Evolutionary conservation across 2,797 vertebrate species (phyloP), one percentile per base, ranked within the genome.

Genomic region (Danio choprae): DNA sequence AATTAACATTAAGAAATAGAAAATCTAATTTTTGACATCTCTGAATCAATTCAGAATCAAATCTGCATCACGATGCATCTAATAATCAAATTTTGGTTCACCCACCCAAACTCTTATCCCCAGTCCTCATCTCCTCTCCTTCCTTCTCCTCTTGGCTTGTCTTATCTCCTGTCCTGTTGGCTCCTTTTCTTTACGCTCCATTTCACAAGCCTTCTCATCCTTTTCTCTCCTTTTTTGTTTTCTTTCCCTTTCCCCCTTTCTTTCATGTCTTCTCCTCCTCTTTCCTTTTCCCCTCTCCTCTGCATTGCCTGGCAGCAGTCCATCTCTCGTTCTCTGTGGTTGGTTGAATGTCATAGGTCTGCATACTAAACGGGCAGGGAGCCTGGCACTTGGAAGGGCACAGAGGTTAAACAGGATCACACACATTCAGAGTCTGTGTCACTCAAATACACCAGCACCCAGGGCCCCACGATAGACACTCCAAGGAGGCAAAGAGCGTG

Each of bases 321-420:
- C 60, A 70, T 71, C 43, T 43, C 36, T 69, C 10, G 36, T 46
- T 73, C 44, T 63, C 18, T 46, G 70, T 56, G 50, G 68, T 29
- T 83, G 51, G 75, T n/a, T 7, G 63, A 51, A 53, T 80, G 77
- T 74, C 74, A 84, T 63, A 44, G 77, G 81, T 72, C 75, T 83
- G 81, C 72, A 84, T 84, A 82, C 76, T 81, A 83, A 84, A 58
- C 73, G 80, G 84, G 77, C 85, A 82, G 79, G 64, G 79, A 82
- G 59, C 62, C 64, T 81, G 72, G 63, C 77, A 65, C 76, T 83
- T 82, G 74, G 79, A 67, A 65, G 75, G 75, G 81, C 75, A 76
- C 71, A 65, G 48, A 71, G 81, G 83, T 84, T 83, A 86, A 84
- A 84, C 18, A 22, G 56, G 75, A 81, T 82, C 79, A 75, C 65